A percentile compares a stretch with the other conserved stretches of the same genome.
Evolutionary conservation across 2,113 vertebrate species (phyloP).

Genomic region (Malurus alboscapulatus): DNA sequence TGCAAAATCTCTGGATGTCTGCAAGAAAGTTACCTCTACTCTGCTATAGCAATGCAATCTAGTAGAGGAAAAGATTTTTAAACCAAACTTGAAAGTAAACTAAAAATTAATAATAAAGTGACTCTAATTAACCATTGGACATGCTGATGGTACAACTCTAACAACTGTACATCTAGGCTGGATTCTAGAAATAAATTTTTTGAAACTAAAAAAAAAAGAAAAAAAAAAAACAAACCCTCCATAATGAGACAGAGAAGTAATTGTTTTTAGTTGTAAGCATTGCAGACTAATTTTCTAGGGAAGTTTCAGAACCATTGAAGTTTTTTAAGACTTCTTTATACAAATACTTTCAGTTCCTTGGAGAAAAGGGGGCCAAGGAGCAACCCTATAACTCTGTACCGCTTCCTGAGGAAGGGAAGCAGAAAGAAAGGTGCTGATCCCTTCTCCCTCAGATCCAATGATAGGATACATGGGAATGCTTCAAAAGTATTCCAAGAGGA

Average conservation of each 20-base stretch:
- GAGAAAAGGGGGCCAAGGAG: not conserved
- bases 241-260: not conserved
- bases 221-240: fast-evolving
- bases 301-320: not conserved
- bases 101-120: not conserved
- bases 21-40: not conserved
- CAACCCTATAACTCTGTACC: not conserved
- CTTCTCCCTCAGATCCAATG: not conserved
- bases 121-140: not conserved
- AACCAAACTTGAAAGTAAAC: not conserved
- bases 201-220: not conserved
- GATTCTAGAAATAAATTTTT: not conserved
- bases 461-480: not conserved
- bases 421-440: not conserved
- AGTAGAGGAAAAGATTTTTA: not conserved
- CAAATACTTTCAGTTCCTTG: not conserved
- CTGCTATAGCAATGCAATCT: not conserved
- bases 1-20: not conserved
- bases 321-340: not conserved
- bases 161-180: not conserved
- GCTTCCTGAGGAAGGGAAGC: not conserved
- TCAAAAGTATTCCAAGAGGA: not conserved
- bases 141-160: not conserved
- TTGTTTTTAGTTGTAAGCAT: not conserved
- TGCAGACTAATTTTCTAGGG: not conserved